Conservation (phyloP, 2,888 invertebrate genomes). For the Drosophila neotestacea region DNA sequence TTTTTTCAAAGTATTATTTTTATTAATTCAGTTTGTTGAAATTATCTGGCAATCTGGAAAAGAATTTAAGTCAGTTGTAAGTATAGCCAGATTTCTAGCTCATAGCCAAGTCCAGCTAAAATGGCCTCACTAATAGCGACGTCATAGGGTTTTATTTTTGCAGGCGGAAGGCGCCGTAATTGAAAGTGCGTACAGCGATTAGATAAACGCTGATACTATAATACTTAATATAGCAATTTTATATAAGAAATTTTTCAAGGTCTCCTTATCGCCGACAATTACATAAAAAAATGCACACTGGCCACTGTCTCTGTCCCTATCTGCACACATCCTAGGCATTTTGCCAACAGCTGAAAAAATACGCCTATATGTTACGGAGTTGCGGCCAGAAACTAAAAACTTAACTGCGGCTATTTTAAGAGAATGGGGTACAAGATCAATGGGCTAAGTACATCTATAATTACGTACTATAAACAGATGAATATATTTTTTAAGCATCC, state of each 20-base stretch:
- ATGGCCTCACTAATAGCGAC: background rate
- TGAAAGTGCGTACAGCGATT: constrained; percentile 66
- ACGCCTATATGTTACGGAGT: constrained; percentile 33
- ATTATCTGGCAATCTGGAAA: too few species aligned
- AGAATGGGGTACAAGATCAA: constrained; percentile 41
- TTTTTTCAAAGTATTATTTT: too few species aligned
- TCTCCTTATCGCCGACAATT: constrained; percentile 61
- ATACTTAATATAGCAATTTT: constrained; percentile 51
- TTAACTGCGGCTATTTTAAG: constrained; percentile 37
- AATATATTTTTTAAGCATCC: background rate
- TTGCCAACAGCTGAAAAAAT: constrained; percentile 34
- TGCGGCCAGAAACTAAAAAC: constrained; percentile 28
- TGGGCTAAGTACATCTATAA: constrained; percentile 41
- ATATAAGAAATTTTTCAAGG: constrained; percentile 72
- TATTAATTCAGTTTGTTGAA: too few species aligned
- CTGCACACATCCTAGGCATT: constrained; percentile 30
- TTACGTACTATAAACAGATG: background rate
- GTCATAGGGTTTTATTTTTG: constrained; percentile 23
- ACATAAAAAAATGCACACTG: constrained; percentile 54
- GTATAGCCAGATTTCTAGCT: too few species aligned
- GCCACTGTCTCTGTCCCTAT: background rate
- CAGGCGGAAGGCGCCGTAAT: constrained; percentile 38
- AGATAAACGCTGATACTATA: constrained; percentile 57
- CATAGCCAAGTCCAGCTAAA: too few species aligned
- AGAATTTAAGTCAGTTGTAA: too few species aligned